Conservation (phyloP, 2,113 vertebrate species). For the Aspiorhynchus laticeps region DNA sequence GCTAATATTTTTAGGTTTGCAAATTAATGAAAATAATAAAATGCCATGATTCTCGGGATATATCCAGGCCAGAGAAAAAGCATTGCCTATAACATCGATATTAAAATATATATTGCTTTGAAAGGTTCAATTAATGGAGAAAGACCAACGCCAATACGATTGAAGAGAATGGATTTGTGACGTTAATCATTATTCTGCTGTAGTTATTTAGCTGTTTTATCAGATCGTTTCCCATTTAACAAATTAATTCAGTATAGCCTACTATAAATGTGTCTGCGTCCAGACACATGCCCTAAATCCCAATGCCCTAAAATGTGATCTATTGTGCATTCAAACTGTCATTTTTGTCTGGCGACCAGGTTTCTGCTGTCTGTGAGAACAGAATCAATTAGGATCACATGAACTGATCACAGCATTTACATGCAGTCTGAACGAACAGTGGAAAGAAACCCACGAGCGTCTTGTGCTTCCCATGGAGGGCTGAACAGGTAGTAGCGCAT, state of each 20-base stretch:
- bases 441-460: slow-evolving; percentile 20
- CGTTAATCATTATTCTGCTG: neutral
- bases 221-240: slow-evolving; percentile 7
- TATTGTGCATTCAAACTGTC: neutral
- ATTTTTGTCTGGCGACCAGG: neutral
- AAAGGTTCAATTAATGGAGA: neutral
- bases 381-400: slow-evolving; percentile 28
- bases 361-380: neutral
- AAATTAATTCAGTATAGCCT: neutral
- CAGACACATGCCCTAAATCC: slow-evolving; percentile 10
- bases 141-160: neutral
- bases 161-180: neutral
- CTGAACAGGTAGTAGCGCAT: slow-evolving; percentile 43
- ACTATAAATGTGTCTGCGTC: neutral
- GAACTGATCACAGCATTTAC: slow-evolving; percentile 29
- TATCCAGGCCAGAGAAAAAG: neutral
- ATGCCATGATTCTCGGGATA: neutral
- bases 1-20: neutral
- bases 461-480: slow-evolving; percentile 27
- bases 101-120: neutral
- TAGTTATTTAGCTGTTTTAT: neutral
- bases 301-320: neutral
- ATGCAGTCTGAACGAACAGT: neutral
- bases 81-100: neutral
- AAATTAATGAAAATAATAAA: neutral